Evolutionary conservation across 1,140 invertebrate genomes (phyloP), one percentile per base, ranked within the genome.

Genomic region (Anoplophora glabripennis): DNA sequence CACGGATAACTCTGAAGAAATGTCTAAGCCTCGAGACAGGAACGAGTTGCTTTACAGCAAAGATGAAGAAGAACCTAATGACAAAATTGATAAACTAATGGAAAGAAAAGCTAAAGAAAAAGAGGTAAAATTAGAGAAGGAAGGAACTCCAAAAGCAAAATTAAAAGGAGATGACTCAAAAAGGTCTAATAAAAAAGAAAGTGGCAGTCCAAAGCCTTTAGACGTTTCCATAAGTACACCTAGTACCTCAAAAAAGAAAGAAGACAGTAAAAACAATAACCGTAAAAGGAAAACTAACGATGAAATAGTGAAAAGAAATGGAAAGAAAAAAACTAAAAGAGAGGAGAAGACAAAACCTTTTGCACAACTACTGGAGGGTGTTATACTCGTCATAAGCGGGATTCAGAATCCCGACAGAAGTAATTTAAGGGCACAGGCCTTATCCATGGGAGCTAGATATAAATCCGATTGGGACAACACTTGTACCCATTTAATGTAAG

Each of bases 401-500:
- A 94, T 89, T 78, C 81, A 88, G 75, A 93, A 96, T 80, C 93
- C 93, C 1, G 78, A 83, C 61, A 79, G 93, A 41, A 79, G 76
- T 1, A 77, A 83, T 46, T 67, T 95, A 17, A 77, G 92, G 40
- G 81, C 82, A 45, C 83, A 82, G 65, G 91, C 88, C 10, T 42
- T 88, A 4, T 81, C 83, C 54, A 84, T 95, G 84, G 93, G 93
- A 3, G 93, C 90, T 0, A 82, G 80, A 66, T 94, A 92, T 71
- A 84, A 82, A 73, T 75, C 81, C 28, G 88, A 93, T 76, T 93
- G 90, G 90, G 80, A 82, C 51, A 71, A 74, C 38, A 70, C 71
- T 40, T 93, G 89, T 74, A 93, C 91, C 7, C 92, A 94, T 78
- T 83, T 94, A 49, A 80, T 94, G 89, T 93, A 80, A 81, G 80